phyloP scores from a whole-genome alignment of 2,113 vertebrate species.

The Pituophis catenifer region DNA sequence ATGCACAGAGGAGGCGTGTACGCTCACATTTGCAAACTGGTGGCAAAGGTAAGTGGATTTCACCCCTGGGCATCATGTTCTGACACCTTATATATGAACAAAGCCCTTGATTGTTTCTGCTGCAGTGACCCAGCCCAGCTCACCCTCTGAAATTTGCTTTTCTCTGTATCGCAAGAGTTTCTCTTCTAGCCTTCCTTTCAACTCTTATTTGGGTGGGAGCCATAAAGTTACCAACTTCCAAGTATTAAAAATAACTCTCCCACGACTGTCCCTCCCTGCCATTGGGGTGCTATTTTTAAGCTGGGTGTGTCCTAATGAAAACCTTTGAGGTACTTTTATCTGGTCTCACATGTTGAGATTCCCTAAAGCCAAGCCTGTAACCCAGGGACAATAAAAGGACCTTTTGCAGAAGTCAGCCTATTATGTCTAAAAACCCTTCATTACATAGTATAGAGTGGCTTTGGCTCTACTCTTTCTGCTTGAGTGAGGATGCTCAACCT shows the following conservation, averaged over 20 bases:
- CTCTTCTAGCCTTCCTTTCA: neutral
- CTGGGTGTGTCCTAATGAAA: slow-evolving; percentile 22
- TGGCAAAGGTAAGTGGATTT: no score
- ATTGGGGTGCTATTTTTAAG: slow-evolving; percentile 21
- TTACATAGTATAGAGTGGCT: neutral
- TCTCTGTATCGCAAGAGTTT: neutral
- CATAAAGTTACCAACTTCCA: neutral
- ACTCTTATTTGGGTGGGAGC: neutral
- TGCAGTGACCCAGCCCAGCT: neutral
- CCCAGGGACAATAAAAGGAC: neutral
- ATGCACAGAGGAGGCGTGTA: no score
- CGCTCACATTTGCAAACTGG: no score
- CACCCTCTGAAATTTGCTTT: neutral
- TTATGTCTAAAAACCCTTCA: neutral
- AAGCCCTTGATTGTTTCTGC: neutral
- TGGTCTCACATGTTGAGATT: neutral
- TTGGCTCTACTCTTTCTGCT: neutral
- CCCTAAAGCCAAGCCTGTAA: neutral
- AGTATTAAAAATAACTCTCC: slow-evolving; percentile 21
- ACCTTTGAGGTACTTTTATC: neutral
- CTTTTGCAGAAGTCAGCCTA: slow-evolving; percentile 12
- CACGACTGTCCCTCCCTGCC: slow-evolving; percentile 4
- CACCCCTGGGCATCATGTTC: neutral
- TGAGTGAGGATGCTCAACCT: neutral
- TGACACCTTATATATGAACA: neutral